A percentile compares a stretch with the other conserved stretches of the same genome.
These are phyloP conservation scores for Isurus oxyrinchus DNA, from an alignment of 2,113 vertebrate species.

Conservation along the genomic window DNA sequence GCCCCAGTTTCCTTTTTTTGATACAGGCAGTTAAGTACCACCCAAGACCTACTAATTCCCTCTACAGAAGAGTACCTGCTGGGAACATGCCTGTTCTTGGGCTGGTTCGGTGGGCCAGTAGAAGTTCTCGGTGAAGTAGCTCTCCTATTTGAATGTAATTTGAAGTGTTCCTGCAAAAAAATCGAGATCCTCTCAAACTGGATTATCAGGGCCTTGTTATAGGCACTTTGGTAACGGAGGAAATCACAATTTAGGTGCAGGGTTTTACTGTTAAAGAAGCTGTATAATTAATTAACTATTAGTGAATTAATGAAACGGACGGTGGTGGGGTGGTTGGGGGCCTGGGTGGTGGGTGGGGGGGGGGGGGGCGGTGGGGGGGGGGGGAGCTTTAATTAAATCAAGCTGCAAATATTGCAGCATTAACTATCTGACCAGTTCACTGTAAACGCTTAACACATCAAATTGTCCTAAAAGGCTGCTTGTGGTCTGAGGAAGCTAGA, in stretches of 20 bases:
- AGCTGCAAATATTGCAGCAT: background rate
- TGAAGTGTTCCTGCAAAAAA: fast-evolving
- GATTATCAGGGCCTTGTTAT: background rate
- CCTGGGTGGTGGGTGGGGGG: too few relatives aligned
- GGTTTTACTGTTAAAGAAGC: background rate
- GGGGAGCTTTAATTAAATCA: background rate
- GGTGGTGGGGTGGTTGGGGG: too few relatives aligned
- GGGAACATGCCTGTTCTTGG: constrained; percentile 40
- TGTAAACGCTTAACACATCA: background rate
- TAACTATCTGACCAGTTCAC: background rate
- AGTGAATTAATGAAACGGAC: background rate
- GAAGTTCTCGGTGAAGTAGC: constrained; percentile 5
- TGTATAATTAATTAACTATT: background rate
- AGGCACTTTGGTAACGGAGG: background rate
- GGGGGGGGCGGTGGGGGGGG: too few relatives aligned
- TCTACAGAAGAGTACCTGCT: background rate
- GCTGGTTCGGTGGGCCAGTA: constrained; percentile 7
- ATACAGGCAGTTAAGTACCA: background rate
- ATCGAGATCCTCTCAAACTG: background rate
- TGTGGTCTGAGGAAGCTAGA: background rate
- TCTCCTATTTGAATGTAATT: constrained; percentile 14
- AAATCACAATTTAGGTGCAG: background rate
- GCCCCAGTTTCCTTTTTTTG: constrained; percentile 32
- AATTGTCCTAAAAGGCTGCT: too few relatives aligned
- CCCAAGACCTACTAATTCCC: background rate